A percentile compares a stretch with the other conserved stretches of the same genome.
These are phyloP conservation scores for Tapirus terrestris DNA, from an alignment of 2,113 vertebrate species.

Conservation along the genomic window DNA sequence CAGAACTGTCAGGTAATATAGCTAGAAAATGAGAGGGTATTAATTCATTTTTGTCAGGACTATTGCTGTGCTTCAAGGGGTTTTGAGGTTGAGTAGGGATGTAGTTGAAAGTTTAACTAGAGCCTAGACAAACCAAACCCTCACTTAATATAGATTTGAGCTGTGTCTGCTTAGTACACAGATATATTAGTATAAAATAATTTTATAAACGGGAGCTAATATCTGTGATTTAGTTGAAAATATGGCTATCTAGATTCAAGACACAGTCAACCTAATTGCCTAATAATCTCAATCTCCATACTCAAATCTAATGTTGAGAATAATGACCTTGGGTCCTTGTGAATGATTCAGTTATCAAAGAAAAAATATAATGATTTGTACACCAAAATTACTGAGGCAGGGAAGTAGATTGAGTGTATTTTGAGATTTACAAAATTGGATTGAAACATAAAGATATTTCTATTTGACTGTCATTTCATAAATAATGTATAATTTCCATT, in stretches of 20 bases:
- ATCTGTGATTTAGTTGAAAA: not conserved
- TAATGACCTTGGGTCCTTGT: too few species aligned
- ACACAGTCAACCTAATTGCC: too few species aligned
- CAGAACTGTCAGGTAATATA: conserved; percentile 1
- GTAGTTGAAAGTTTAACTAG: not conserved
- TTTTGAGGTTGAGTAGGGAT: not conserved
- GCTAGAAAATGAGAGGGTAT: conserved; percentile 51
- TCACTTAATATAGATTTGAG: not conserved
- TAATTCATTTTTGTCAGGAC: not conserved
- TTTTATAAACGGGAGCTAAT: not conserved
- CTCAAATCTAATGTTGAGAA: not conserved
- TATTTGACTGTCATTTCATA: not conserved
- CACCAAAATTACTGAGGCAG: not conserved
- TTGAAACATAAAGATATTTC: not conserved
- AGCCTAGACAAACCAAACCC: not conserved
- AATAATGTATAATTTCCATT: not conserved
- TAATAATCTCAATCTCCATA: not conserved
- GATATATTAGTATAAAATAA: too few species aligned
- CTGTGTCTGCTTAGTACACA: not conserved
- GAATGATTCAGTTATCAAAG: not conserved
- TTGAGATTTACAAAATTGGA: not conserved
- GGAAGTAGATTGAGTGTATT: not conserved
- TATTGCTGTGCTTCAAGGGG: not conserved
- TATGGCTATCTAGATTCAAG: not conserved
- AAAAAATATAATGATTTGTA: not conserved